Conservation (phyloP, 2,888 invertebrate genomes). For the Dioctria rufipes region DNA sequence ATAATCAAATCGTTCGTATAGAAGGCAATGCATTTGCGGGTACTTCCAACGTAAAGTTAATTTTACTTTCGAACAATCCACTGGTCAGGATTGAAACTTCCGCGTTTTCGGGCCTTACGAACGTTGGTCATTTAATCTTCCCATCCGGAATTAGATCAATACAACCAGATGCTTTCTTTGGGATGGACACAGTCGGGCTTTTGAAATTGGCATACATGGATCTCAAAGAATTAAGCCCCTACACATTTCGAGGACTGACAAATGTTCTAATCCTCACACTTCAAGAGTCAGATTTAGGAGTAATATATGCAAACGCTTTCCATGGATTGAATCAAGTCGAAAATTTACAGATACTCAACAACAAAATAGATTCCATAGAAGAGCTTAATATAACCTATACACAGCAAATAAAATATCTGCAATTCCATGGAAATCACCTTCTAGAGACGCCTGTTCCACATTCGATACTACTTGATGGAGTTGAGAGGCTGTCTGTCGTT, state of each 20-base stretch:
- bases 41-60: conserved; percentile 85
- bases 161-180: conserved; percentile 86
- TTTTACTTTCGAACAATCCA: conserved; percentile 89
- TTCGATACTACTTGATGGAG: conserved; percentile 80
- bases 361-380: conserved; percentile 87
- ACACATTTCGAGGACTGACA: conserved; percentile 84
- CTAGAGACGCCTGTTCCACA: conserved; percentile 81
- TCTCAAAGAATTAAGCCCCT: conserved; percentile 78
- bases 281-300: conserved; percentile 87
- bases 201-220: conserved; percentile 90
- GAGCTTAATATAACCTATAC: conserved; percentile 81
- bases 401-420: conserved; percentile 80
- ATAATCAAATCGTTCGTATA: conserved; percentile 81
- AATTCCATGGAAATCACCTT: conserved; percentile 88
- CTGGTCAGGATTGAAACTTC: conserved; percentile 84
- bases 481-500: conserved; percentile 80
- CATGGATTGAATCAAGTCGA: conserved; percentile 82
- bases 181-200: conserved; percentile 85
- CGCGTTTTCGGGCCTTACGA: conserved; percentile 87
- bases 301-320: conserved; percentile 83
- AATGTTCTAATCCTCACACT: conserved; percentile 83
- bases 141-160: conserved; percentile 85
- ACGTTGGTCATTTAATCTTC: conserved; percentile 86
- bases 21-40: conserved; percentile 89
- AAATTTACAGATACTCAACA: conserved; percentile 83